A percentile compares a stretch with the other conserved stretches of the same genome.
Evolutionary conservation across 1,140 invertebrate species (phyloP).

Genomic region (Ylistrum balloti): DNA sequence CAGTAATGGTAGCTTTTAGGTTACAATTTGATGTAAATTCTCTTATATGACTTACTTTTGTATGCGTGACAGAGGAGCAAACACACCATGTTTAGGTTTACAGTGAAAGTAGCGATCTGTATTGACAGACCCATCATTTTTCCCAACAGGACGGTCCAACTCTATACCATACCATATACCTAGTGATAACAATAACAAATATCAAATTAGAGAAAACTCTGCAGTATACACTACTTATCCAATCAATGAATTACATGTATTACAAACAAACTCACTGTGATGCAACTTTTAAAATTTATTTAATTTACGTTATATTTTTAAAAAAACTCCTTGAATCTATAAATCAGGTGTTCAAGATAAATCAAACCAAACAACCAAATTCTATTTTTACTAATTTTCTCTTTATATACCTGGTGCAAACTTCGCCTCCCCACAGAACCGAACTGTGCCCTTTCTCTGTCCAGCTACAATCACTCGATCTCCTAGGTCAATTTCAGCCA

Average conservation of each 20-base stretch:
- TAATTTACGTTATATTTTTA: no score
- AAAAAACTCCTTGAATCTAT: no score
- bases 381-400: no score
- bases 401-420: slow-evolving; percentile 81
- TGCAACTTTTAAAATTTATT: no score
- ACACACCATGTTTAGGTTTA: slow-evolving; percentile 82
- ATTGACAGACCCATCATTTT: slow-evolving; percentile 97
- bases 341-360: no score
- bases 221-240: no score
- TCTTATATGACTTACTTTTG: slow-evolving; percentile 81
- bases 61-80: slow-evolving; percentile 82
- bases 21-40: no score
- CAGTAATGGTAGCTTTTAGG: no score
- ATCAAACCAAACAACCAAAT: no score
- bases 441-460: slow-evolving; percentile 81
- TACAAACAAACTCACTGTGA: no score
- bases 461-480: slow-evolving; percentile 82
- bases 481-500: slow-evolving; percentile 75
- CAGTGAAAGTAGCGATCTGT: slow-evolving; percentile 85
- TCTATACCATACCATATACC: slow-evolving; percentile 99
- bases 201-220: not conserved
- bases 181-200: slow-evolving; percentile 87
- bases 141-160: slow-evolving; percentile 96
- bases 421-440: slow-evolving; percentile 80
- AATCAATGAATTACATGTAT: no score